A percentile compares a stretch with the other conserved stretches of the same genome.
phyloP scores from a whole-genome alignment of 2,888 invertebrate genomes.

The Monoplex corrugatus region DNA sequence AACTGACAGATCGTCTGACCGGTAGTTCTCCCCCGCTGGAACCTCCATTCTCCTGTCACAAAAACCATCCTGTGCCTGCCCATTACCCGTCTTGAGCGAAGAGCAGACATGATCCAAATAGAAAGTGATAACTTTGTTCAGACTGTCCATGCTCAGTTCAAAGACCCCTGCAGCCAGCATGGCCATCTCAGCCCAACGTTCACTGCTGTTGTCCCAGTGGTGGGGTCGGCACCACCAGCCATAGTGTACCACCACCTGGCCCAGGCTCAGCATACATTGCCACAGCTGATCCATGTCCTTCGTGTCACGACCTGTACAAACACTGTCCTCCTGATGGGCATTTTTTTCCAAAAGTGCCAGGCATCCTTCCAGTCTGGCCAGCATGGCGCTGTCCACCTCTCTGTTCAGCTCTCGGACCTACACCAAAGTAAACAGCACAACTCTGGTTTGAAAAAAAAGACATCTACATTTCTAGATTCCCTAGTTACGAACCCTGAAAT shows the following conservation, averaged over 20 bases:
- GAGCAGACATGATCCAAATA: conserved; percentile 27
- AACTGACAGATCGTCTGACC: neutral
- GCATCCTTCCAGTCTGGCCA: conserved; percentile 17
- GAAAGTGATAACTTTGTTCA: conserved; percentile 15
- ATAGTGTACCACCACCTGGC: conserved; percentile 24
- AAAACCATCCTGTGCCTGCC: neutral
- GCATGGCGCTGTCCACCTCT: neutral
- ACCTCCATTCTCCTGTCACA: neutral
- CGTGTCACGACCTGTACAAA: neutral
- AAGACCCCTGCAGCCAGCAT: conserved; percentile 4
- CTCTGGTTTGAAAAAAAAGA: too few species aligned
- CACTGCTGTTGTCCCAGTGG: conserved; percentile 15
- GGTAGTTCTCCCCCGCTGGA: neutral
- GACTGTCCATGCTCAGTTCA: neutral
- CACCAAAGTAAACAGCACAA: neutral
- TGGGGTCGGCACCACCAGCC: conserved; percentile 37
- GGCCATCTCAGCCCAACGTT: conserved; percentile 27
- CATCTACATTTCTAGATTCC: too few species aligned
- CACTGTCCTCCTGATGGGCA: neutral
- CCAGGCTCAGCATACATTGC: conserved; percentile 32
- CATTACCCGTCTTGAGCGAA: neutral
- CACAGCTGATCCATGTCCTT: conserved; percentile 26
- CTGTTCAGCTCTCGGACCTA: conserved; percentile 30
- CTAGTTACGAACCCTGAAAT: too few species aligned
- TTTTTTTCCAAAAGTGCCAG: conserved; percentile 10